Conservation (phyloP, 2,797 vertebrate species). For the Lates japonicus region DNA sequence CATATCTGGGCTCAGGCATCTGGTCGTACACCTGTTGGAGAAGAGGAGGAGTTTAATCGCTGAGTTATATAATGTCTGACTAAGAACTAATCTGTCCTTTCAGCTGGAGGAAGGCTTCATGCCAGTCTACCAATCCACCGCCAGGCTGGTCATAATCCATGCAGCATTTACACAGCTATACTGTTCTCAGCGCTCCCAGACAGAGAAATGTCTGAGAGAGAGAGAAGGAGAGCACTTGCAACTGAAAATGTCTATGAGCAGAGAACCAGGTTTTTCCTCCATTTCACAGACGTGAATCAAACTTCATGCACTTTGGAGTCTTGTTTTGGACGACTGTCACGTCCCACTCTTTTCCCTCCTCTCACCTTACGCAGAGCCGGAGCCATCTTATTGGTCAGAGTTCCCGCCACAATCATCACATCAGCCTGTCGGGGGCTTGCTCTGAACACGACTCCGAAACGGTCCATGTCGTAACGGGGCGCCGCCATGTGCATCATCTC, state of each 20-base stretch:
- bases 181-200: constrained; percentile 48
- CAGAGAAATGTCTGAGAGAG: constrained; percentile 33
- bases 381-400: constrained; percentile 98
- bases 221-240: constrained; percentile 7
- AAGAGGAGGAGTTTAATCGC: constrained; percentile 44
- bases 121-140: constrained; percentile 44
- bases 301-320: background rate
- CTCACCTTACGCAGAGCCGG: constrained; percentile 95
- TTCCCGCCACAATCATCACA: constrained; percentile 98
- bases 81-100: constrained; percentile 64
- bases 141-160: constrained; percentile 67
- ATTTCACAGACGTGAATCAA: constrained; percentile 7
- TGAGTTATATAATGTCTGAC: constrained; percentile 55
- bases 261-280: background rate
- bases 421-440: constrained; percentile 96
- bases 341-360: background rate
- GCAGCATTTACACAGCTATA: constrained; percentile 62
- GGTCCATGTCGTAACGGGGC: constrained; percentile 97
- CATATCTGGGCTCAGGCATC: constrained; percentile 98
- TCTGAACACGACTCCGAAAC: constrained; percentile 97
- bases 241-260: background rate
- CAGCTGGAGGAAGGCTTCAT: constrained; percentile 54
- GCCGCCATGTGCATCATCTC: constrained; percentile 99
- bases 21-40: constrained; percentile 95
- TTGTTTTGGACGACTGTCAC: background rate